Evolutionary conservation across 2,113 vertebrate genomes (phyloP).

Genomic region (Willisornis vidua): DNA sequence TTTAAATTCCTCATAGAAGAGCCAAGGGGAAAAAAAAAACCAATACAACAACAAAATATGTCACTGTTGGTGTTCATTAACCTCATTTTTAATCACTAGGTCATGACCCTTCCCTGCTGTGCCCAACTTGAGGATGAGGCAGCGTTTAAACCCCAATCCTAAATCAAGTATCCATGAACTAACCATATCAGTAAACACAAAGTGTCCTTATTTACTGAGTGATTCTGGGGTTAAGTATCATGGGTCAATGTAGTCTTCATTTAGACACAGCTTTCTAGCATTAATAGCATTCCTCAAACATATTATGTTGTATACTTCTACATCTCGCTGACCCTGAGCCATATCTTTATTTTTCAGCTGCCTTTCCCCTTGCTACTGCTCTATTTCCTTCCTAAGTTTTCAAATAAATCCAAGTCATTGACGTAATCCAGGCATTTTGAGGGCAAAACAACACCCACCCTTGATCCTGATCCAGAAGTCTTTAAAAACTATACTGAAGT

Average conservation of each 20-base stretch:
- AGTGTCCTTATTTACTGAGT: neutral
- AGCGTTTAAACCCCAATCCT: neutral
- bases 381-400: slow-evolving; percentile 32
- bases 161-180: neutral
- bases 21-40: neutral
- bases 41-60: neutral
- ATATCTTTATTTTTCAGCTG: slow-evolving; percentile 24
- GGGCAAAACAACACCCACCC: slow-evolving; percentile 35
- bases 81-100: neutral
- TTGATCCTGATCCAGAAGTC: slow-evolving; percentile 3
- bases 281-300: neutral
- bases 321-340: neutral
- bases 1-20: neutral
- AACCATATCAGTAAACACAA: neutral
- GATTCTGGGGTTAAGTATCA: neutral
- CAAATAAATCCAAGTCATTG: slow-evolving; percentile 1
- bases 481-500: neutral
- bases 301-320: slow-evolving; percentile 4
- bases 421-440: slow-evolving; percentile 8
- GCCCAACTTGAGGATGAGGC: neutral
- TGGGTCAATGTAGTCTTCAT: neutral
- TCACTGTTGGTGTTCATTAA: neutral
- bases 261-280: neutral
- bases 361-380: neutral
- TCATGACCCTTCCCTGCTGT: neutral